phyloP scores from a whole-genome alignment of 1,140 invertebrate genomes.

The Penaeus indicus region DNA sequence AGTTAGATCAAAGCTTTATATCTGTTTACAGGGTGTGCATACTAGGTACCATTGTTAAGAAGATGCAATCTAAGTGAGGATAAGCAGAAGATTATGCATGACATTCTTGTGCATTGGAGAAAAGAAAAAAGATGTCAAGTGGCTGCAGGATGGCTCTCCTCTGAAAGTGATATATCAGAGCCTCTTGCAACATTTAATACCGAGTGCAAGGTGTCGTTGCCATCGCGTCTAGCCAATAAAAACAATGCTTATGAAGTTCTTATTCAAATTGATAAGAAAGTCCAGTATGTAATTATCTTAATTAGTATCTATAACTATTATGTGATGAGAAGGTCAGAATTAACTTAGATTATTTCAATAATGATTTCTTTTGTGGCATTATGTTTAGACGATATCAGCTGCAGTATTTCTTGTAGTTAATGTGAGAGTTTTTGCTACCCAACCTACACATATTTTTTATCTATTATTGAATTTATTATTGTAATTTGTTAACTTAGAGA shows the following conservation, averaged over 20 bases:
- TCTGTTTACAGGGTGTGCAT: slow-evolving; percentile 80
- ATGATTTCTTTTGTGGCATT: not conserved
- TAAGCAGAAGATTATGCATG: slow-evolving; percentile 69
- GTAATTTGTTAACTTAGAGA: too few species aligned
- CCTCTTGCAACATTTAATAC: slow-evolving; percentile 48
- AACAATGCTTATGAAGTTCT: slow-evolving; percentile 79
- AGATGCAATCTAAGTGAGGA: slow-evolving; percentile 69
- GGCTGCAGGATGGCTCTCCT: slow-evolving; percentile 40
- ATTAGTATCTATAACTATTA: not conserved
- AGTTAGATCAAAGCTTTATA: not conserved
- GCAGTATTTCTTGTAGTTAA: too few species aligned
- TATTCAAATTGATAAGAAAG: slow-evolving; percentile 73
- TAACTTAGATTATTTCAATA: not conserved
- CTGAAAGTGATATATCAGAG: slow-evolving; percentile 25
- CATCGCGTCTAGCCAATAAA: slow-evolving; percentile 80
- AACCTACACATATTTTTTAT: too few species aligned
- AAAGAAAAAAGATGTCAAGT: slow-evolving; percentile 74
- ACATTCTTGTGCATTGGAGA: slow-evolving; percentile 73
- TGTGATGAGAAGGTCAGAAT: too few species aligned
- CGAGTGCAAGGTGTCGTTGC: slow-evolving; percentile 82
- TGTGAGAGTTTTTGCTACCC: too few species aligned
- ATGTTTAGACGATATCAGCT: too few species aligned
- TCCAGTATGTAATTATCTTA: slow-evolving; percentile 40
- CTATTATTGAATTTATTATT: too few species aligned
- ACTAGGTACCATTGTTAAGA: slow-evolving; percentile 85